phyloP scores from a whole-genome alignment of 2,113 vertebrate species.

The Chauna torquata region DNA sequence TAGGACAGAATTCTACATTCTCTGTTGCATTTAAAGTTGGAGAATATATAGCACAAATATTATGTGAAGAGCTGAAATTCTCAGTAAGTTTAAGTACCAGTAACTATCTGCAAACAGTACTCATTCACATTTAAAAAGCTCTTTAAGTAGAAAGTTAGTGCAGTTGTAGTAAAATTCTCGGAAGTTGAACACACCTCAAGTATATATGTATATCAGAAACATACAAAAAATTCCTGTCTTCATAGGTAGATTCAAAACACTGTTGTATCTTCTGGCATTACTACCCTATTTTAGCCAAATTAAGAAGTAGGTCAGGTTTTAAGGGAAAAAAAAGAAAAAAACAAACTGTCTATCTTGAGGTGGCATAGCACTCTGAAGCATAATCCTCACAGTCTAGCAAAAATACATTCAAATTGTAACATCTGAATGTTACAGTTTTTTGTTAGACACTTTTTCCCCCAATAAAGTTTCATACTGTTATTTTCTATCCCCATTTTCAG shows the following conservation, averaged over 20 bases:
- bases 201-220: background rate
- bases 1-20: constrained; percentile 24
- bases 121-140: constrained; percentile 35
- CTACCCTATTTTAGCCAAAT: constrained; percentile 27
- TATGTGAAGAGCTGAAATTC: constrained; percentile 43
- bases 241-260: background rate
- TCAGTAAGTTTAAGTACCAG: constrained; percentile 40
- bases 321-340: background rate
- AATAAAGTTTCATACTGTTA: constrained; percentile 41
- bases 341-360: background rate
- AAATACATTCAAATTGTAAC: constrained; percentile 31
- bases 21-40: background rate
- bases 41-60: constrained; percentile 7
- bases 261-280: background rate
- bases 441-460: constrained; percentile 30
- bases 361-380: background rate
- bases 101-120: constrained; percentile 23
- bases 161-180: background rate
- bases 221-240: background rate
- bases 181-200: background rate
- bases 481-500: constrained; percentile 41
- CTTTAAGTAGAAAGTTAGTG: background rate
- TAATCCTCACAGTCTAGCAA: constrained; percentile 37
- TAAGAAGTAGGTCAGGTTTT: background rate
- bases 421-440: no score